phyloP scores from a whole-genome alignment of 1,140 invertebrate genomes.

The Drosophila varians region DNA sequence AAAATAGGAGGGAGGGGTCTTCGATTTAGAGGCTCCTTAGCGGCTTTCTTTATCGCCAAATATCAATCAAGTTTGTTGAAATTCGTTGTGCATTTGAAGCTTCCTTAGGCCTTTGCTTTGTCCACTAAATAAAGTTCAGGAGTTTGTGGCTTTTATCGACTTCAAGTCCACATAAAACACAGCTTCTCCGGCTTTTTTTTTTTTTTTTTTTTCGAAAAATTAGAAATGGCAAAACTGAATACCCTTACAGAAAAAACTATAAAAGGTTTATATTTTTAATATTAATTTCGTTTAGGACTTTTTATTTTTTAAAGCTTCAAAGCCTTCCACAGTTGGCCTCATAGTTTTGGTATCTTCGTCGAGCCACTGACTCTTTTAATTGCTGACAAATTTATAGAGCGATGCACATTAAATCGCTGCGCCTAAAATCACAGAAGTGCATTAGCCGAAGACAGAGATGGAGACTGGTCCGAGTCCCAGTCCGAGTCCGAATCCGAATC shows the following conservation, averaged over 20 bases:
- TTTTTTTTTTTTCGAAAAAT: too few relatives aligned
- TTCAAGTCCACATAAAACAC: constrained; percentile 26
- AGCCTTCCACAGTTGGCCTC: constrained; percentile 13
- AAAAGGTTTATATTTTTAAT: too few relatives aligned
- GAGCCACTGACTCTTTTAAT: constrained; percentile 69
- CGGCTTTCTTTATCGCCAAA: constrained; percentile 67
- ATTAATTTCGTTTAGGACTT: neutral
- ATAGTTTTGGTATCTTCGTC: constrained; percentile 1
- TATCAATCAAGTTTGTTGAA: constrained; percentile 68
- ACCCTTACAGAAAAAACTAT: too few relatives aligned
- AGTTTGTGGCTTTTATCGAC: constrained; percentile 73
- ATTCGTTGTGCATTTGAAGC: constrained; percentile 45
- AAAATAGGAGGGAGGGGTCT: neutral
- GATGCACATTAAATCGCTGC: constrained; percentile 78
- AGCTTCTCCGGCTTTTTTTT: neutral
- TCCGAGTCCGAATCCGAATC: too few relatives aligned
- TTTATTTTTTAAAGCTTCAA: neutral
- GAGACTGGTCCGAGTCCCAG: neutral
- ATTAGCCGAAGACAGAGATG: constrained; percentile 51
- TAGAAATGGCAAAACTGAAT: neutral
- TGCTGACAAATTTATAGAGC: constrained; percentile 83
- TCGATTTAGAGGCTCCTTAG: constrained; percentile 20
- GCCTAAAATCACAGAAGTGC: constrained; percentile 80
- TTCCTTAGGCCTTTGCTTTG: constrained; percentile 8
- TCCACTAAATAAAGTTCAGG: constrained; percentile 73